These are phyloP conservation scores for Ctenochaetus hawaiiensis DNA, from an alignment of 2,797 vertebrate genomes.

Conservation along the genomic window DNA sequence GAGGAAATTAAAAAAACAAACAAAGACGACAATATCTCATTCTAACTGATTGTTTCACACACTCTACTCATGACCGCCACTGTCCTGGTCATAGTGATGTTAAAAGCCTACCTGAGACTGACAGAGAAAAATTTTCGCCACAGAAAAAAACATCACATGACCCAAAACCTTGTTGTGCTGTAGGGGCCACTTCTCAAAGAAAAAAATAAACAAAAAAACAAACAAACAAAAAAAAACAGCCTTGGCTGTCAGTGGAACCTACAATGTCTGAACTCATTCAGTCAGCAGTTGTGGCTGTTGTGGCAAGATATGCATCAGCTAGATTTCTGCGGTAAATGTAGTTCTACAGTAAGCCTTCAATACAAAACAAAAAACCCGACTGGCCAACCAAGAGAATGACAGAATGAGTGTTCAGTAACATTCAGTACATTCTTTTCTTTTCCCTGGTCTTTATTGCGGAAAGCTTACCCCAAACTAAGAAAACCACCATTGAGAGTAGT, in stretches of 20 bases:
- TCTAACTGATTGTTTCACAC: constrained; percentile 83
- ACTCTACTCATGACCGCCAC: constrained; percentile 51
- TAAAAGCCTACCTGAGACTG: constrained; percentile 85
- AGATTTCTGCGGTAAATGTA: constrained; percentile 34
- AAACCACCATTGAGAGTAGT: constrained; percentile 5
- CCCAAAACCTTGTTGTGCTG: constrained; percentile 60
- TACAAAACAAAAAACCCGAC: constrained; percentile 33
- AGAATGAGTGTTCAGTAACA: constrained; percentile 60
- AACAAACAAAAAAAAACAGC: neutral
- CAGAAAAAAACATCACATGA: constrained; percentile 45
- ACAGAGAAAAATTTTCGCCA: constrained; percentile 57
- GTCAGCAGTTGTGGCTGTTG: constrained; percentile 34
- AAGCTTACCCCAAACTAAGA: constrained; percentile 20
- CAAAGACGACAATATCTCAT: constrained; percentile 49
- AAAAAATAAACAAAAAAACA: neutral
- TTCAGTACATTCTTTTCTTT: constrained; percentile 60
- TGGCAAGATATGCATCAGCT: constrained; percentile 25
- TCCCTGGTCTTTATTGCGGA: constrained; percentile 28
- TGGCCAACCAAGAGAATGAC: constrained; percentile 51
- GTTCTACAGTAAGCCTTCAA: constrained; percentile 31
- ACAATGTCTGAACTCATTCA: constrained; percentile 22
- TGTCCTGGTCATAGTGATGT: constrained; percentile 68
- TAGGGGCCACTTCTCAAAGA: constrained; percentile 39
- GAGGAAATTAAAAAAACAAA: constrained; percentile 53
- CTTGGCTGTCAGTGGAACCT: constrained; percentile 39